These are phyloP conservation scores for Protobothrops mucrosquamatus DNA, from an alignment of 2,113 vertebrate species.

Conservation along the genomic window DNA sequence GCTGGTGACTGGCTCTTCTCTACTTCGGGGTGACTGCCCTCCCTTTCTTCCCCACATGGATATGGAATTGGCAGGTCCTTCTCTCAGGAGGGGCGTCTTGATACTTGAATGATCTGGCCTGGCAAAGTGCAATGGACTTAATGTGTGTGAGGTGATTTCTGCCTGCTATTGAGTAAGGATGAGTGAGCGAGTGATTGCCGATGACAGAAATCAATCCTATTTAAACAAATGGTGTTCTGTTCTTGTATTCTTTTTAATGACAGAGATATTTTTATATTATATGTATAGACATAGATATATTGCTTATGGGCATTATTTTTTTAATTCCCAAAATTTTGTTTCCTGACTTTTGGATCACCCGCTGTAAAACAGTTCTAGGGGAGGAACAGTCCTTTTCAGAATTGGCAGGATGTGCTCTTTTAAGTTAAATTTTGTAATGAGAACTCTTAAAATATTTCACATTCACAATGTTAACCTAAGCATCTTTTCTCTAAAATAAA, in stretches of 20 bases:
- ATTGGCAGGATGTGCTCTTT: not conserved
- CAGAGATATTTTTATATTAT: constrained; percentile 96
- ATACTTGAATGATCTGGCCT: constrained; percentile 95
- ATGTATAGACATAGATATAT: constrained; percentile 72
- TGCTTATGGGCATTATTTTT: constrained; percentile 86
- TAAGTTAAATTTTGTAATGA: not conserved
- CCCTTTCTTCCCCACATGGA: constrained; percentile 37
- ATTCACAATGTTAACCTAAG: not conserved
- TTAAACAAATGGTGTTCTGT: constrained; percentile 81
- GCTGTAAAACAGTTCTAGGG: not conserved
- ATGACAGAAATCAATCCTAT: constrained; percentile 79
- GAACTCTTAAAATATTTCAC: not conserved
- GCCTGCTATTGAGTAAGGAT: not conserved
- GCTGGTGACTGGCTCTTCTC: not conserved
- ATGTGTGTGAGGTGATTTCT: constrained; percentile 6
- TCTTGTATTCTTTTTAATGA: constrained; percentile 76
- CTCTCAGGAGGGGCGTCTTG: constrained; percentile 65
- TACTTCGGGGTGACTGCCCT: constrained; percentile 52
- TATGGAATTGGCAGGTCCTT: constrained; percentile 70
- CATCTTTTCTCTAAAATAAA: not conserved
- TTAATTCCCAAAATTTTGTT: constrained; percentile 69
- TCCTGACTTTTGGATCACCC: constrained; percentile 38
- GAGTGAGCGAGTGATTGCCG: constrained; percentile 73
- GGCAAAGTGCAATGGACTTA: constrained; percentile 91
- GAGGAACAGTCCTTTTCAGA: not conserved